phyloP scores from a whole-genome alignment of 1,140 invertebrate species.

The Heliconius himera region DNA sequence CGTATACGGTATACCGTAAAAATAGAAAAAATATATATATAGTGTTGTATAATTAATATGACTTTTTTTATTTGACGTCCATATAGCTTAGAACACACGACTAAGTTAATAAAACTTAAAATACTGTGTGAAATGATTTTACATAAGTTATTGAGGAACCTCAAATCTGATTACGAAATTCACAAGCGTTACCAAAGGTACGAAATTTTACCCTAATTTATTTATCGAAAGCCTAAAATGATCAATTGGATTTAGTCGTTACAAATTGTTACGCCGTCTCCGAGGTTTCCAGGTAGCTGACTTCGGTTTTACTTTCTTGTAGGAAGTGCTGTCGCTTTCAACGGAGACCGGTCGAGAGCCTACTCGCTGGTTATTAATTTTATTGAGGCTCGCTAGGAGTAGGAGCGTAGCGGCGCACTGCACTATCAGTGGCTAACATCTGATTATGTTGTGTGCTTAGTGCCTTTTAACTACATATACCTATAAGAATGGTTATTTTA shows the following conservation, averaged over 20 bases:
- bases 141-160: too few relatives aligned
- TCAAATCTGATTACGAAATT: not conserved
- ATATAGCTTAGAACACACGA: not conserved
- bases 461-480: not conserved
- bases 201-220: not conserved
- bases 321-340: conserved; percentile 79
- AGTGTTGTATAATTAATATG: not conserved
- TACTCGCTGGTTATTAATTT: conserved; percentile 55
- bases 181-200: not conserved
- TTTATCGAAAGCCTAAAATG: conserved; percentile 17
- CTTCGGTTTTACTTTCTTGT: conserved; percentile 78
- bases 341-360: conserved; percentile 68
- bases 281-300: conserved; percentile 65
- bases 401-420: conserved; percentile 21
- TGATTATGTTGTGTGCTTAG: conserved; percentile 10
- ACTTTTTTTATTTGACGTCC: not conserved
- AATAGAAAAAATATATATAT: not conserved
- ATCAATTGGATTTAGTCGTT: conserved; percentile 32
- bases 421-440: conserved; percentile 22
- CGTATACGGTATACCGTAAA: not conserved
- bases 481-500: too few relatives aligned
- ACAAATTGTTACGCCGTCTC: conserved; percentile 43
- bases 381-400: conserved; percentile 45
- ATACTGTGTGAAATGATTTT: not conserved
- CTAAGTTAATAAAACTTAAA: not conserved